Evolutionary conservation across 2,888 invertebrate genomes (phyloP), one percentile per base, ranked within the genome.

Genomic region (Nomada flava): DNA sequence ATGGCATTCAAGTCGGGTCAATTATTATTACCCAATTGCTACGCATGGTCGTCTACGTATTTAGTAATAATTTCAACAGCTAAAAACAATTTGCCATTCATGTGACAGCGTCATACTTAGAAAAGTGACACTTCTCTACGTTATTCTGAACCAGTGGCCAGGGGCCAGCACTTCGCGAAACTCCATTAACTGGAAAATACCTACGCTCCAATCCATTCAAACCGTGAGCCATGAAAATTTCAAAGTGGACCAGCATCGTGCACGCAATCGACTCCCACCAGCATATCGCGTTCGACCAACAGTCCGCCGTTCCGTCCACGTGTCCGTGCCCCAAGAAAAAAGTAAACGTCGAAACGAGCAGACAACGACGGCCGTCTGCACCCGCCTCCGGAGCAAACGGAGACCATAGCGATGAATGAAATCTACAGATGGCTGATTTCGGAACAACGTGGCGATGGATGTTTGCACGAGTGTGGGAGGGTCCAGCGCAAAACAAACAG

Each of bases 401-500:
- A 74, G 70, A 67, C 73, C 62, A 65, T 71, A 76, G 70, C 82
- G 69, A 90, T 90, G 85, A 90, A 88, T 89, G 86, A 89, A 88
- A 88, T 86, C 81, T 78, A 85, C 82, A 83, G 88, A 82, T 84
- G 84, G 84, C 85, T 87, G 88, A 86, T 88, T 85, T 88, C 79
- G 74, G 79, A 75, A 82, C 80, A 82, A 76, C 86, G 86, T 68
- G 70, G 68, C 77, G 80, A 76, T 72, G 79, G 79, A 74, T 79
- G 82, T 69, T 75, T 78, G 76, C 76, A 78, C 75, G 86, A 77
- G 76, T 77, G 84, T 79, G 81, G 87, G 85, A 84, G 83, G 87
- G 88, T 90, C 87, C 88, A 86, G 88, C 86, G 90, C 88, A 92
- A 90, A 92, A 90, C 92, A 92, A 92, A 92, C 91, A 91, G 89